These are phyloP conservation scores for Herpetotheres cachinnans DNA, from an alignment of 2,113 vertebrate genomes.

Conservation along the genomic window DNA sequence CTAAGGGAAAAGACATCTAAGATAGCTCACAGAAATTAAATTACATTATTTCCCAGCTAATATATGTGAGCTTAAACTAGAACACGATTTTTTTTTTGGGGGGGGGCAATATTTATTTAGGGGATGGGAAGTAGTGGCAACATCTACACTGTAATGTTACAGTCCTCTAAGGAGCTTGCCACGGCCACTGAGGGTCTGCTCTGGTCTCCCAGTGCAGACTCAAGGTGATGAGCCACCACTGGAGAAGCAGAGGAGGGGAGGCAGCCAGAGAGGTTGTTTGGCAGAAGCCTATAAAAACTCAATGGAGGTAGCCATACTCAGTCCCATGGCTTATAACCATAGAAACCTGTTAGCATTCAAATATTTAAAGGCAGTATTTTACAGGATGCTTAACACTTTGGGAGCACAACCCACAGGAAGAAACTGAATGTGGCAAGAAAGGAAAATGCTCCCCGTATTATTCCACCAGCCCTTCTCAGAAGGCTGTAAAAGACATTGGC, in stretches of 20 bases:
- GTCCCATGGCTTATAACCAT: background rate
- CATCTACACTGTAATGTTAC: background rate
- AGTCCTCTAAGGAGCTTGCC: background rate
- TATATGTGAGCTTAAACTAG: background rate
- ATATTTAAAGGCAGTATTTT: background rate
- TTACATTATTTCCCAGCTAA: background rate
- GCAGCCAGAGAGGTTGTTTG: background rate
- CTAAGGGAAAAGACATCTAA: background rate
- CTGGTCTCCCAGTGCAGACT: background rate
- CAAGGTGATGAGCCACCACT: fast-evolving
- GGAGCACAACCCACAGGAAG: background rate
- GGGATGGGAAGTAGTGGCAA: background rate
- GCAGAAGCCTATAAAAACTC: background rate
- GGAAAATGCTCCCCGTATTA: background rate
- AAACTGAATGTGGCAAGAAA: background rate
- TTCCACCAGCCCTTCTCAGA: background rate
- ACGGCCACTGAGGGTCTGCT: background rate
- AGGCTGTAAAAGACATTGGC: background rate
- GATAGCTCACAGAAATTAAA: background rate
- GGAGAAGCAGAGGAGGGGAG: background rate
- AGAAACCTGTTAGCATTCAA: background rate
- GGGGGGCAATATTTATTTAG: background rate
- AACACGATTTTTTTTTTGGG: background rate
- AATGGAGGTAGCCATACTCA: background rate
- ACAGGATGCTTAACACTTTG: background rate